These are phyloP conservation scores for Gymnogyps californianus DNA, from an alignment of 2,113 vertebrate species.

Conservation along the genomic window DNA sequence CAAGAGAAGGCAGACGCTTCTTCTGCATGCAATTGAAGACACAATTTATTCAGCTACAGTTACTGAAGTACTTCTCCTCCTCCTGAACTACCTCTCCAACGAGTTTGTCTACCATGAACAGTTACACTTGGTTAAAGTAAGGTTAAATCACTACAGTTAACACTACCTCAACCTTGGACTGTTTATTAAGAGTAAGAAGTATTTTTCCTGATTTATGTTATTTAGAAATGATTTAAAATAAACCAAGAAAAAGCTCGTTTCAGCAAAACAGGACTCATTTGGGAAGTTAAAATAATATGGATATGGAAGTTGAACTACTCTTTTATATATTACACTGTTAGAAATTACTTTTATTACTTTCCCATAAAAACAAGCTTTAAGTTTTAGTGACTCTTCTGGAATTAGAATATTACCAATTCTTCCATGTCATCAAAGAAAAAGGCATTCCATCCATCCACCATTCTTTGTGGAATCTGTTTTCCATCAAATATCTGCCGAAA, in stretches of 20 bases:
- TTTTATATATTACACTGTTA: not conserved
- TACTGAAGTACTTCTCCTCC: not conserved
- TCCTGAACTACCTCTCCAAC: not conserved
- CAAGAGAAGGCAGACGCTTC: slow-evolving; percentile 80
- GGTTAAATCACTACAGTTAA: not conserved
- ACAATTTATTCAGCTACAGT: not conserved
- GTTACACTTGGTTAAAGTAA: not conserved
- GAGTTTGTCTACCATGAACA: not conserved
- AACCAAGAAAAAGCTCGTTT: not conserved
- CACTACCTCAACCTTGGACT: not conserved
- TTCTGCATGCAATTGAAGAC: slow-evolving; percentile 70
- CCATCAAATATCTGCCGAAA: slow-evolving; percentile 91
- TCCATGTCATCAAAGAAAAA: slow-evolving; percentile 93
- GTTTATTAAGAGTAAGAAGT: not conserved
- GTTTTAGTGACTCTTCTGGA: not conserved
- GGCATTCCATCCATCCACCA: slow-evolving; percentile 98
- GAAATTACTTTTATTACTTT: not conserved
- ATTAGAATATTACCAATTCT: slow-evolving; percentile 83
- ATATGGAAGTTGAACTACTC: not conserved
- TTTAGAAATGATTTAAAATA: not conserved
- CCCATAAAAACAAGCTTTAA: not conserved
- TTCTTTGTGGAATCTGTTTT: slow-evolving; percentile 85
- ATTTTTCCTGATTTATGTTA: not conserved
- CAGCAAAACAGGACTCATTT: not conserved
- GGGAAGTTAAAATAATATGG: not conserved